Conservation (phyloP, 2,888 invertebrate species). For the Aphrophora alni region DNA sequence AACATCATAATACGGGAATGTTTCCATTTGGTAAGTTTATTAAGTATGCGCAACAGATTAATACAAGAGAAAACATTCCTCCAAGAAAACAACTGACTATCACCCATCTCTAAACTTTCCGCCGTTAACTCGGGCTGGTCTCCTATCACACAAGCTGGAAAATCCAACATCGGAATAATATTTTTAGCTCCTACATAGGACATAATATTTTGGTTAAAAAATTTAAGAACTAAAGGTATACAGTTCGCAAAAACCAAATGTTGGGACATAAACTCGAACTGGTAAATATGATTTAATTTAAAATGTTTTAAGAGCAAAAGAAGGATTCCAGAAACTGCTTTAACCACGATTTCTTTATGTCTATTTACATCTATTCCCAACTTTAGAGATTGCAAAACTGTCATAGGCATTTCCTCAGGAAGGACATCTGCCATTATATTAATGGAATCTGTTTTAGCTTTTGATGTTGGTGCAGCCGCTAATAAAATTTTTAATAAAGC, state of each 20-base stretch:
- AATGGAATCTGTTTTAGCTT: slow-evolving; percentile 95
- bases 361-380: slow-evolving; percentile 96
- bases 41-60: slow-evolving; percentile 93
- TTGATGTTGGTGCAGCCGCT: slow-evolving; percentile 99
- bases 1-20: slow-evolving; percentile 99
- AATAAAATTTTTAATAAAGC: slow-evolving; percentile 94
- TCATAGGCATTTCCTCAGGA: slow-evolving; percentile 97
- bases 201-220: slow-evolving; percentile 97
- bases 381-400: slow-evolving; percentile 92
- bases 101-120: slow-evolving; percentile 87
- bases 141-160: slow-evolving; percentile 94
- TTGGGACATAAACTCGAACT: slow-evolving; percentile 99
- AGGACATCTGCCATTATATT: slow-evolving; percentile 98
- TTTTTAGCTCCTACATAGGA: slow-evolving; percentile 95
- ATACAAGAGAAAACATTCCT: slow-evolving; percentile 98
- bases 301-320: slow-evolving; percentile 95
- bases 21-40: slow-evolving; percentile 99
- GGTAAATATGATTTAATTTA: slow-evolving; percentile 96
- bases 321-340: slow-evolving; percentile 90
- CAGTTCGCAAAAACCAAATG: slow-evolving; percentile 99
- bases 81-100: slow-evolving; percentile 91
- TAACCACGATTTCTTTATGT: slow-evolving; percentile 98
- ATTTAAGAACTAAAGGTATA: slow-evolving; percentile 96
- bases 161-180: slow-evolving; percentile 90
- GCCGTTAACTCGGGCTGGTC: slow-evolving; percentile 93